phyloP scores from a whole-genome alignment of 1,140 invertebrate genomes.

The Goniozus legneri region DNA sequence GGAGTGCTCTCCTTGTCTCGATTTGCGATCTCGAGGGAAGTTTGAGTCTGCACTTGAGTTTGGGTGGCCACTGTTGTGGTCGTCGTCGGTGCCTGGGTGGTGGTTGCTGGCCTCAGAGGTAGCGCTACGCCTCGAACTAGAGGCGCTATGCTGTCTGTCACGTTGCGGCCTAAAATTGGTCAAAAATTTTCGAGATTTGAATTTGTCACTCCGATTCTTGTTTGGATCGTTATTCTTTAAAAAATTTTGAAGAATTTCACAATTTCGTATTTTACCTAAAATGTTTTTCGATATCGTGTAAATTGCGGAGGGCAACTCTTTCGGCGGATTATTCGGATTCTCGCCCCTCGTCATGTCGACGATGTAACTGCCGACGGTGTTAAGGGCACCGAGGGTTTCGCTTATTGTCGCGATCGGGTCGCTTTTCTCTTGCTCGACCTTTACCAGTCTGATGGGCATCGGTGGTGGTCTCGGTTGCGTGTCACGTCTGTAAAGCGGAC shows the following conservation, averaged over 20 bases:
- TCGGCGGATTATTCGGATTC: conserved; percentile 47
- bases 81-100: conserved; percentile 28
- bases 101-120: conserved; percentile 49
- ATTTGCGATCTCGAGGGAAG: conserved; percentile 37
- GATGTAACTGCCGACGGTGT: conserved; percentile 77
- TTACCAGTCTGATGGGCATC: conserved; percentile 35
- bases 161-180: conserved; percentile 58
- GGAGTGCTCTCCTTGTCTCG: conserved; percentile 34
- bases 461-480: conserved; percentile 30
- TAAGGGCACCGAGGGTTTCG: conserved; percentile 68
- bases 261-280: conserved; percentile 53
- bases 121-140: conserved; percentile 66
- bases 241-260: no score
- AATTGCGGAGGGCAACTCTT: conserved; percentile 67
- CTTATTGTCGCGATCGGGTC: conserved; percentile 53
- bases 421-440: conserved; percentile 18
- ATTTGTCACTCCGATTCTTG: no score
- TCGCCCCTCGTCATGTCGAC: conserved; percentile 71
- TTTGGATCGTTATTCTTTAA: no score
- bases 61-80: conserved; percentile 1
- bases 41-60: conserved; percentile 7
- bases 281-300: conserved; percentile 80
- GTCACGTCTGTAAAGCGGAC: conserved; percentile 30
- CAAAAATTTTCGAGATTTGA: no score
- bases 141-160: conserved; percentile 74